phyloP scores from a whole-genome alignment of 2,888 invertebrate species.

The Eupithecia dodoneata region DNA sequence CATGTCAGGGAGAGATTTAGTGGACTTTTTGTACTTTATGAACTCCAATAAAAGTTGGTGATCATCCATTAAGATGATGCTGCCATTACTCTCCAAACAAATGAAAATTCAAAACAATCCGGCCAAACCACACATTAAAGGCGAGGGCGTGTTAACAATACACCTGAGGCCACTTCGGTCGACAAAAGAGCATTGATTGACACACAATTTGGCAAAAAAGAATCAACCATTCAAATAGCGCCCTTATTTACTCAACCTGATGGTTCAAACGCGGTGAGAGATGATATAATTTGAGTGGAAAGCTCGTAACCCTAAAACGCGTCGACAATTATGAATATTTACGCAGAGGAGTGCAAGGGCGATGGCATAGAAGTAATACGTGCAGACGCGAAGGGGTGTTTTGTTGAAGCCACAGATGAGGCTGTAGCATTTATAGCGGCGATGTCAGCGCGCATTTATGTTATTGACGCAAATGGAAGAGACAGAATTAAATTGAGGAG shows the following conservation, averaged over 20 bases:
- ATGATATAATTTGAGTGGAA: conserved; percentile 43
- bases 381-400: conserved; percentile 64
- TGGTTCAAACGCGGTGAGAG: conserved; percentile 40
- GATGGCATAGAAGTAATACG: conserved; percentile 67
- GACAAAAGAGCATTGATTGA: conserved; percentile 62
- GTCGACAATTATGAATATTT: conserved; percentile 72
- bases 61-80: conserved; percentile 52
- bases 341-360: conserved; percentile 63
- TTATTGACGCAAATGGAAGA: conserved; percentile 43
- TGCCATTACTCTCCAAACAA: conserved; percentile 36
- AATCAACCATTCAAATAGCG: conserved; percentile 39
- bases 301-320: conserved; percentile 56
- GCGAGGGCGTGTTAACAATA: conserved; percentile 54
- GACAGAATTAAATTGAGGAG: conserved; percentile 41
- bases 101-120: conserved; percentile 41
- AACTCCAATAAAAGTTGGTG: conserved; percentile 55
- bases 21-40: conserved; percentile 62
- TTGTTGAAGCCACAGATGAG: conserved; percentile 50
- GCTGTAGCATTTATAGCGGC: conserved; percentile 16
- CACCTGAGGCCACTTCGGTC: conserved; percentile 64
- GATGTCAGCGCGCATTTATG: conserved; percentile 43
- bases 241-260: conserved; percentile 41
- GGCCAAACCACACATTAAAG: conserved; percentile 45
- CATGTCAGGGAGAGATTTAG: conserved; percentile 71
- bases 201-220: conserved; percentile 48